Evolutionary conservation across 2,888 invertebrate species (phyloP), one percentile per base, ranked within the genome.

Genomic region (Trachelus tabidus): DNA sequence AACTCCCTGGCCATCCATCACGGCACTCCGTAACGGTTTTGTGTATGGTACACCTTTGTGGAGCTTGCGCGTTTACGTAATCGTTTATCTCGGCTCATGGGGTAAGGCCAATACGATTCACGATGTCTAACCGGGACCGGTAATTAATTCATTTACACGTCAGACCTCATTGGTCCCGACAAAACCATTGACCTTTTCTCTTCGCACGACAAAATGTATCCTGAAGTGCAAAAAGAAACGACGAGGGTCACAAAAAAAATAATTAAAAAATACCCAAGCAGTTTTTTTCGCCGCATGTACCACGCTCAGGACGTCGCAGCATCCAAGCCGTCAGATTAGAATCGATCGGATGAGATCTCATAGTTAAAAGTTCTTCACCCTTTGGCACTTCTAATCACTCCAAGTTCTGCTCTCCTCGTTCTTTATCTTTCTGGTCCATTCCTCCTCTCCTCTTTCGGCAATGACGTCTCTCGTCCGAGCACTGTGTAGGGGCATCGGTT

Each of bases 1-100:
- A 79, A 80, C 79, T 78, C 81, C 81, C 82, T 79, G 79, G 79
- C 78, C 83, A 86, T 85, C 81, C 79, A 82, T 85, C 86, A 86
- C 82, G 40, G 71, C 34, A 69, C 78, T 74, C 75, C 12, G 37
- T 74, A 74, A 74, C 82, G 81, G 77, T 74, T 34, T 82, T 74
- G 73, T 74, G 77, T 82, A 82, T 85, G 81, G 82, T 77, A 80
- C 76, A 85, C 79, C 82, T 85, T 85, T 84, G 83, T 85, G 77
- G 78, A 71, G 34, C 31, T 34, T 71, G 71, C 71, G 12, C 31
- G 12, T 34, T 71, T 71, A 56, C 23, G 56, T 56, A 56, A 56
- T 56, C 56, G 56, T 23, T 56, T 56, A 56, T 56, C 56, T 23
- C 56, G 23, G 56, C 23, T 56, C 9, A 56, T 9, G 56, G 56